Evolutionary conservation across 2,797 vertebrate genomes (phyloP).

Genomic region (Valencia hispanica): DNA sequence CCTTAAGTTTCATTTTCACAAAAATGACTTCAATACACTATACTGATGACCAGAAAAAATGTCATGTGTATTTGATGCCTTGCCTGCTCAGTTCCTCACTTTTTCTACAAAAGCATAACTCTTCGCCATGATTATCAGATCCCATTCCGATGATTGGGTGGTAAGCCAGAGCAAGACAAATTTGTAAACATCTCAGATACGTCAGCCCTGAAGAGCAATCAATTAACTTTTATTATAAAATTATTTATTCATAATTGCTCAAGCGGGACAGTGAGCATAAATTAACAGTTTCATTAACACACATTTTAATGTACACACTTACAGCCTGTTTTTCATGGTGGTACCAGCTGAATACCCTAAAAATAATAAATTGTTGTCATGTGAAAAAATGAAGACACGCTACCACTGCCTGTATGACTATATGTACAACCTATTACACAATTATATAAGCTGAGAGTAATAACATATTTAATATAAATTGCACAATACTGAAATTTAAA

Average conservation of each 20-base stretch:
- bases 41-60: neutral
- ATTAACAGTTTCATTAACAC: neutral
- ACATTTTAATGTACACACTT: neutral
- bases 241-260: neutral
- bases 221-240: neutral
- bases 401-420: neutral
- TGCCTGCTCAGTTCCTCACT: neutral
- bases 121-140: too few species aligned
- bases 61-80: neutral
- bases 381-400: neutral
- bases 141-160: neutral
- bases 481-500: neutral
- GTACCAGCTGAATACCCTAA: neutral
- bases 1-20: neutral
- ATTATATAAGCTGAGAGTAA: neutral
- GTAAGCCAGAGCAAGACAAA: neutral
- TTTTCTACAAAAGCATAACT: neutral
- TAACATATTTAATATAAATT: neutral
- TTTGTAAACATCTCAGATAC: neutral
- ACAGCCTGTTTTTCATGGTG: neutral
- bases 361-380: neutral
- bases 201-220: neutral
- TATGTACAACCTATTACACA: neutral
- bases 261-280: neutral
- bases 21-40: neutral